Evolutionary conservation across 2,113 vertebrate genomes (phyloP), one percentile per base, ranked within the genome.

Genomic region (Heteronetta atricapilla): DNA sequence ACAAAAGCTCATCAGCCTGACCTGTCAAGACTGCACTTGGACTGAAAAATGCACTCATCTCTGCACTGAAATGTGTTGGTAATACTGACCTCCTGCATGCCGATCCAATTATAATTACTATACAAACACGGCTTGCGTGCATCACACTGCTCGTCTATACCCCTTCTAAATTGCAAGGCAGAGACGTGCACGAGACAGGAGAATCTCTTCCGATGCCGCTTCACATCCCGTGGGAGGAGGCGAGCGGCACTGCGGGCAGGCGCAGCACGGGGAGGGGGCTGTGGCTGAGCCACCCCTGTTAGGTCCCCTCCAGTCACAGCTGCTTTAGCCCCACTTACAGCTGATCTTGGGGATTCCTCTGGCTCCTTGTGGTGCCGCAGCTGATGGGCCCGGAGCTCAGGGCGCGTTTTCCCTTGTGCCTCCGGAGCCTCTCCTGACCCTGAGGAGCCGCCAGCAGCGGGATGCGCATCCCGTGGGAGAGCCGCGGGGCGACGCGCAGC

Each of bases 401-500:
- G 55, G 29, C 33, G 50, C 13, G 4, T 52, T 52, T 13, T 52
- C 11, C 50, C 19, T 56, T 56, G 55, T 56, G 55, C 55, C 29
- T 56, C 55, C 11, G 11, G 31, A 33, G 31, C 56, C 18, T 16
- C 56, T 52, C 50, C 31, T 7, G 31, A 8, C 6, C 4, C 18
- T 29, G 31, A 7, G 31, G 56, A 58, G 56, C 33, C 11, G 20
- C 31, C 10, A 11, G 56, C 19, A 7, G 7, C 11, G 56, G 31
- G 56, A 20, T 6, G 56, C 11, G 18, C 56, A 7, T 58, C 31
- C 56, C 18, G 11, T 25, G 50, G 50, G 50, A 52, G 25, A 34
- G 11, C 36, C 31, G 3, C 18, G 0, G 0, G 2, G 34, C n/a
- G n/a, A 42, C 40, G 7, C 3, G 2, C 28, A 26, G 59, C 20